Conservation (phyloP, 2,113 vertebrate genomes). For the Halcyon malimbica region DNA sequence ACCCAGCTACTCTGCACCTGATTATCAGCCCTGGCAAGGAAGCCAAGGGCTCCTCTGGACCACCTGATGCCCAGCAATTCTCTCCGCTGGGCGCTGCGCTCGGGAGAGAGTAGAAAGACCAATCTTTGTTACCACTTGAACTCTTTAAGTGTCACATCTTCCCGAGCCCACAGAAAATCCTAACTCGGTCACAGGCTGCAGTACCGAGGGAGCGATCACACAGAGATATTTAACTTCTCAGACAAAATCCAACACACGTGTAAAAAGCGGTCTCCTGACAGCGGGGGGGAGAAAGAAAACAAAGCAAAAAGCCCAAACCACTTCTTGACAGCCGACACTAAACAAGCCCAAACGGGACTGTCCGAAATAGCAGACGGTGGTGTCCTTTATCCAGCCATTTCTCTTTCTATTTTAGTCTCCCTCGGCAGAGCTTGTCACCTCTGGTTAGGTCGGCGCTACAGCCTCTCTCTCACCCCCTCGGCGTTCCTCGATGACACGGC, state of each 20-base stretch:
- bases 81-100: not conserved
- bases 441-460: not conserved
- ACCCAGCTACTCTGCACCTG: not conserved
- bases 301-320: not conserved
- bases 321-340: not conserved
- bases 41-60: not conserved
- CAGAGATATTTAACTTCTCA: not conserved
- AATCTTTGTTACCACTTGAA: not conserved
- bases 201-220: fast-evolving
- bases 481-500: not conserved
- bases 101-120: not conserved
- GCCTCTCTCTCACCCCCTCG: not conserved
- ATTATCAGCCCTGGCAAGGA: not conserved
- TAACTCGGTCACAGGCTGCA: not conserved
- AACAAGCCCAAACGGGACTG: not conserved
- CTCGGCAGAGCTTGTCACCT: not conserved
- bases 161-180: not conserved
- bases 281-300: too few relatives aligned
- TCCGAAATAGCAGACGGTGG: fast-evolving
- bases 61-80: fast-evolving
- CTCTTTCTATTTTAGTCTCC: not conserved
- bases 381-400: not conserved
- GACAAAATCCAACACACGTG: not conserved
- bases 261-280: fast-evolving
- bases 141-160: not conserved